Evolutionary conservation across 2,888 invertebrate genomes (phyloP).

Genomic region (Euproctis similis): DNA sequence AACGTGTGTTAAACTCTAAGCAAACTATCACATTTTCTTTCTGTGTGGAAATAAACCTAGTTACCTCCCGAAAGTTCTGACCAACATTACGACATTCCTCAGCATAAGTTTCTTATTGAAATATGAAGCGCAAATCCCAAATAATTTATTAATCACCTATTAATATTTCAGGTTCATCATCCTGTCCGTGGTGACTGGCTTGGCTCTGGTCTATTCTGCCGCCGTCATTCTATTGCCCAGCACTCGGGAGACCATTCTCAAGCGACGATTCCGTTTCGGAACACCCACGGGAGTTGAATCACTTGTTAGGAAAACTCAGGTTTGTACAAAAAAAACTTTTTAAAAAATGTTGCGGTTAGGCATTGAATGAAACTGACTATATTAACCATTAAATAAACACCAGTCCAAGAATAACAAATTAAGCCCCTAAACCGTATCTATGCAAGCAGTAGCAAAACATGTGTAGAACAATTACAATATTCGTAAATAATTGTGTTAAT

Average conservation of each 20-base stretch:
- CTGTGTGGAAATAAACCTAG: not conserved
- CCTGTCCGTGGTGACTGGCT: slow-evolving; percentile 82
- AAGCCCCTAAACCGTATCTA: too few species aligned
- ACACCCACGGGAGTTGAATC: slow-evolving; percentile 83
- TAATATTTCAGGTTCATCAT: slow-evolving; percentile 87
- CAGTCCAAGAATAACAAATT: too few species aligned
- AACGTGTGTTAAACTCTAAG: too few species aligned
- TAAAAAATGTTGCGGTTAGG: too few species aligned
- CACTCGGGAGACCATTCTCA: slow-evolving; percentile 87
- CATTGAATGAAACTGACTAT: too few species aligned
- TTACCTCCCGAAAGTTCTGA: too few species aligned
- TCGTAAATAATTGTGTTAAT: not conserved
- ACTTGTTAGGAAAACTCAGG: slow-evolving; percentile 88
- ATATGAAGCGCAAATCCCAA: too few species aligned
- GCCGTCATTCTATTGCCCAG: slow-evolving; percentile 86
- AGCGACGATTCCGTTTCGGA: slow-evolving; percentile 85
- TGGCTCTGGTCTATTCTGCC: slow-evolving; percentile 87
- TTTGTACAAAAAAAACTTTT: slow-evolving; percentile 31
- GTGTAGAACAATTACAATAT: not conserved
- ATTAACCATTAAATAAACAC: too few species aligned
- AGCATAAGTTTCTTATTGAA: too few species aligned
- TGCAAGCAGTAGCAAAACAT: not conserved
- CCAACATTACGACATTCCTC: too few species aligned
- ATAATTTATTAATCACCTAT: too few species aligned
- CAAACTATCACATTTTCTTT: not conserved